These are phyloP conservation scores for Zaprionus inermis DNA, from an alignment of 1,140 invertebrate species.

Conservation along the genomic window DNA sequence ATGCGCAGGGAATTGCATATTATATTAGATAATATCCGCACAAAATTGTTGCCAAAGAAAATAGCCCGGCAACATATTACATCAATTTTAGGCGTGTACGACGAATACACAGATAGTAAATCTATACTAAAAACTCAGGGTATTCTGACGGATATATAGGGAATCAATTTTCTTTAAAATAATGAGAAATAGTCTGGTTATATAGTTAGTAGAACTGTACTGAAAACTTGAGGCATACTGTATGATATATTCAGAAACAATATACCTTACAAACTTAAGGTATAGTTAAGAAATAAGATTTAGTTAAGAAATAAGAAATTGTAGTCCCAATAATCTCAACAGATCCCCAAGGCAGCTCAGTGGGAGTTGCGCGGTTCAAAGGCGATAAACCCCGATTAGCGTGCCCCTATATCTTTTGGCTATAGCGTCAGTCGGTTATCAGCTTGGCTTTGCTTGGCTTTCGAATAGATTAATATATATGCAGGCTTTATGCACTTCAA, in stretches of 20 bases:
- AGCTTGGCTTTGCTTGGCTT: background rate
- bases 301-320: too few relatives aligned
- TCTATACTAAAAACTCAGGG: background rate
- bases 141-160: background rate
- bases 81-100: slow-evolving; percentile 1
- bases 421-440: background rate
- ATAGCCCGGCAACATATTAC: slow-evolving; percentile 3
- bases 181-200: background rate
- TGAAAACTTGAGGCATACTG: background rate
- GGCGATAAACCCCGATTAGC: background rate
- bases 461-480: background rate
- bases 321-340: background rate
- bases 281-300: too few relatives aligned
- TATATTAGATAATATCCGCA: slow-evolving; percentile 45
- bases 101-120: background rate
- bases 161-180: background rate
- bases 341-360: background rate
- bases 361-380: background rate
- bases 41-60: slow-evolving; percentile 34
- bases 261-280: too few relatives aligned
- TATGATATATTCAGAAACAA: too few relatives aligned
- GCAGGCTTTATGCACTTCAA: background rate
- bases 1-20: slow-evolving; percentile 28
- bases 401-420: background rate
- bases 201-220: background rate